phyloP scores from a whole-genome alignment of 2,113 vertebrate species.

The Centropus unirufus region DNA sequence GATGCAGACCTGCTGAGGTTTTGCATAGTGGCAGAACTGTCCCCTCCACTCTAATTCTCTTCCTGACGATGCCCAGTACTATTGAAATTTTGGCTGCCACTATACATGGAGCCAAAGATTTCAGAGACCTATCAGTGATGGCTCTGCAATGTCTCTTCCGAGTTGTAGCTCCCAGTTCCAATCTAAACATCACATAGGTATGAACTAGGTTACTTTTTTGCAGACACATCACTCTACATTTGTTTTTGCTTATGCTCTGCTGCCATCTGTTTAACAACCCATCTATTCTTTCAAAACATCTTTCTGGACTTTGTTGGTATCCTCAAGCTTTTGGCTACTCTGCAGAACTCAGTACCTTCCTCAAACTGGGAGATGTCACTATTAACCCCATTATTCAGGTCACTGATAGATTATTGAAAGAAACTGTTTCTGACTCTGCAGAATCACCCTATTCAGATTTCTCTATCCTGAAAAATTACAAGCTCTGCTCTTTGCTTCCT shows the following conservation, averaged over 20 bases:
- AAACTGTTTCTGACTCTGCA: not conserved
- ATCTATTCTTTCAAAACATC: not conserved
- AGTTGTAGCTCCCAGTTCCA: not conserved
- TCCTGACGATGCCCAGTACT: not conserved
- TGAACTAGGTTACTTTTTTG: not conserved
- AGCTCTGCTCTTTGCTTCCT: not conserved
- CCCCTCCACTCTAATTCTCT: not conserved
- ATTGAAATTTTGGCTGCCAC: not conserved
- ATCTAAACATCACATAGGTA: not conserved
- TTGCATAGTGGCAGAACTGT: not conserved
- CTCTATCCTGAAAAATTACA: not conserved
- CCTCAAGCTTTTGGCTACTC: not conserved
- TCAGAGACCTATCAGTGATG: not conserved
- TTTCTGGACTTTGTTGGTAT: not conserved
- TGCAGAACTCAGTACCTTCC: not conserved
- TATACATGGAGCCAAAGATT: not conserved
- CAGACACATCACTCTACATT: not conserved
- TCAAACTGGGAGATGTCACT: not conserved
- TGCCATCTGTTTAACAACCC: not conserved
- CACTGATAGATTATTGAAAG: not conserved
- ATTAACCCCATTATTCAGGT: not conserved
- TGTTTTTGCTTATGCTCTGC: not conserved
- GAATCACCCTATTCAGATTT: not conserved
- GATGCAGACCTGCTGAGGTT: not conserved
- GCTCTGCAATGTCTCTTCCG: not conserved